Percentiles rank a stretch among this genome's conserved stretches.
Evolutionary conservation across 2,113 vertebrate genomes (phyloP).

Genomic region (Cichladusa arquata): DNA sequence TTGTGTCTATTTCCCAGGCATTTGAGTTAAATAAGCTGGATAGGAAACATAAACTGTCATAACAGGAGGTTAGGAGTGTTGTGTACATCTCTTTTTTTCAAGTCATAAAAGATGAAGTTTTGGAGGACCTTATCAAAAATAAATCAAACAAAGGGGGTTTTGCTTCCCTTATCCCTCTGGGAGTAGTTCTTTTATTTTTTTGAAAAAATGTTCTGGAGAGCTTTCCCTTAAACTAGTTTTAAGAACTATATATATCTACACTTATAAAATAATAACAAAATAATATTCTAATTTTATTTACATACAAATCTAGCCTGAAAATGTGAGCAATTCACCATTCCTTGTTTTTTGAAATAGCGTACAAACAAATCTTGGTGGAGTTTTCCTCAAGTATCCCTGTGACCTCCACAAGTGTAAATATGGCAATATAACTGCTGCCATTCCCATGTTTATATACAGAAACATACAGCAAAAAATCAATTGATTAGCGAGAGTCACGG

Average conservation of each 20-base stretch:
- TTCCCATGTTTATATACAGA: background rate
- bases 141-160: constrained; percentile 58
- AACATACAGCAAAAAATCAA: background rate
- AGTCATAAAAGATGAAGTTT: constrained; percentile 60
- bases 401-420: background rate
- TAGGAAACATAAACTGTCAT: constrained; percentile 77
- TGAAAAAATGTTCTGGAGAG: background rate
- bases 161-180: constrained; percentile 38
- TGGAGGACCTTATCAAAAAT: constrained; percentile 53
- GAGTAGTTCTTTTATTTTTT: constrained; percentile 50
- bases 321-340: background rate
- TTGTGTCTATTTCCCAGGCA: constrained; percentile 77
- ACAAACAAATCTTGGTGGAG: background rate
- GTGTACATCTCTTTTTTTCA: constrained; percentile 61
- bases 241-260: background rate
- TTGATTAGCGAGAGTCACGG: background rate
- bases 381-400: background rate
- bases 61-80: constrained; percentile 68
- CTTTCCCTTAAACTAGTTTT: background rate
- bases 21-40: constrained; percentile 76
- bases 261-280: background rate
- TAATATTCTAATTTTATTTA: background rate
- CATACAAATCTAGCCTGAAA: background rate
- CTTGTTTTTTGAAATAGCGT: background rate
- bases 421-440: background rate